Evolutionary conservation across 2,113 vertebrate genomes (phyloP).

Genomic region (Plestiodon gilberti): DNA sequence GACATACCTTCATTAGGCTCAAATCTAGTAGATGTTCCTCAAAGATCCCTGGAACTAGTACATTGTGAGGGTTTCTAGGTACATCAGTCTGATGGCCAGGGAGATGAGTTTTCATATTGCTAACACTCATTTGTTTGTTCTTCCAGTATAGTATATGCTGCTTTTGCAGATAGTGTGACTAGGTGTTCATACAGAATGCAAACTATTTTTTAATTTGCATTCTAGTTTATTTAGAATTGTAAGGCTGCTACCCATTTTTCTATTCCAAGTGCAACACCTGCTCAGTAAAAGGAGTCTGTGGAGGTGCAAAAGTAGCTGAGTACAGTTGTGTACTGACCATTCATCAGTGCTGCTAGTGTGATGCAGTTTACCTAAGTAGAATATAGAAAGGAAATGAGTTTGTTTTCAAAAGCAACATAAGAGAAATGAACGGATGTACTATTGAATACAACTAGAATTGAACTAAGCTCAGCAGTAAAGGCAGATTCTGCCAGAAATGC

Average conservation of each 20-base stretch:
- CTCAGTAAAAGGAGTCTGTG: background rate
- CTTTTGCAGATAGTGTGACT: no score
- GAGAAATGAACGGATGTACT: background rate
- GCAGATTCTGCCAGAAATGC: background rate
- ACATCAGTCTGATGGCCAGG: no score
- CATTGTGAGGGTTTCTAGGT: no score
- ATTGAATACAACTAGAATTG: background rate
- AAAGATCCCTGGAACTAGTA: background rate
- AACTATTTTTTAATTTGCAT: background rate
- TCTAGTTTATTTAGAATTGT: background rate
- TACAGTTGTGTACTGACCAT: no score
- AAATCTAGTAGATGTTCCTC: no score
- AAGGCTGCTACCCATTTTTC: no score
- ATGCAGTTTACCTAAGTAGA: accelerated
- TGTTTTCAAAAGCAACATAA: background rate
- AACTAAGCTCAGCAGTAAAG: background rate
- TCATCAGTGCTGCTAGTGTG: no score
- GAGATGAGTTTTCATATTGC: no score
- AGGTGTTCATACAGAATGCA: background rate
- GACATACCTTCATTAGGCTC: no score
- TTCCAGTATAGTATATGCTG: no score
- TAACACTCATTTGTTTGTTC: no score
- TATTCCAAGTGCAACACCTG: background rate
- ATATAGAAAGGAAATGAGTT: background rate
- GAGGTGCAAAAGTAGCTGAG: accelerated